Evolutionary conservation across 2,888 invertebrate genomes (phyloP).

Genomic region (Agrotis exclamationis): DNA sequence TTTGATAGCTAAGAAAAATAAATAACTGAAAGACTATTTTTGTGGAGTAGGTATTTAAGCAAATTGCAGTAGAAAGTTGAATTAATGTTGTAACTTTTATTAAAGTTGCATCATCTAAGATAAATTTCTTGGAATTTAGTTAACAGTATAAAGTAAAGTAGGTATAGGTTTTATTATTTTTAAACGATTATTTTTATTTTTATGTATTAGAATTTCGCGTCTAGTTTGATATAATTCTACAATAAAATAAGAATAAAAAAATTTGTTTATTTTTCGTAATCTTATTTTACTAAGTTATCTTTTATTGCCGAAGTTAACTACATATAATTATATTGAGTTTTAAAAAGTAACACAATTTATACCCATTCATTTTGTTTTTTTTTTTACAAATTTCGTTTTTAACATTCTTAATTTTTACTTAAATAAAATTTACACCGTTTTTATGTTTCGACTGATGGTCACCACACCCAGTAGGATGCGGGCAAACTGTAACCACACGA

Average conservation of each 20-base stretch:
- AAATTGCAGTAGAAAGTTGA: constrained; percentile 28
- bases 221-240: background rate
- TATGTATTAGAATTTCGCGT: too few relatives aligned
- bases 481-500: constrained; percentile 66
- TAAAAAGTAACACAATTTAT: constrained; percentile 4
- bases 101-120: constrained; percentile 38
- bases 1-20: too few relatives aligned
- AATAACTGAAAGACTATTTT: background rate
- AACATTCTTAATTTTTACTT: constrained; percentile 32
- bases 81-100: constrained; percentile 28
- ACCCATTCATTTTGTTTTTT: constrained; percentile 10
- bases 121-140: constrained; percentile 26
- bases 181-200: too few relatives aligned
- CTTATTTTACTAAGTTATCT: background rate
- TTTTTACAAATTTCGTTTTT: constrained; percentile 26
- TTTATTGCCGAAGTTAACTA: constrained; percentile 3
- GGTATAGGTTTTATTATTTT: too few relatives aligned
- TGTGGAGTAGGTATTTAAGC: background rate
- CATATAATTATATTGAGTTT: background rate
- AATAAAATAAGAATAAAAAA: background rate
- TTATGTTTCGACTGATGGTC: constrained; percentile 49
- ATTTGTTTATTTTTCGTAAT: background rate
- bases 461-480: constrained; percentile 65
- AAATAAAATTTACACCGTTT: constrained; percentile 47
- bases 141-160: constrained; percentile 1